Conservation (phyloP, 2,888 invertebrate species). For the Euplexia lucipara region DNA sequence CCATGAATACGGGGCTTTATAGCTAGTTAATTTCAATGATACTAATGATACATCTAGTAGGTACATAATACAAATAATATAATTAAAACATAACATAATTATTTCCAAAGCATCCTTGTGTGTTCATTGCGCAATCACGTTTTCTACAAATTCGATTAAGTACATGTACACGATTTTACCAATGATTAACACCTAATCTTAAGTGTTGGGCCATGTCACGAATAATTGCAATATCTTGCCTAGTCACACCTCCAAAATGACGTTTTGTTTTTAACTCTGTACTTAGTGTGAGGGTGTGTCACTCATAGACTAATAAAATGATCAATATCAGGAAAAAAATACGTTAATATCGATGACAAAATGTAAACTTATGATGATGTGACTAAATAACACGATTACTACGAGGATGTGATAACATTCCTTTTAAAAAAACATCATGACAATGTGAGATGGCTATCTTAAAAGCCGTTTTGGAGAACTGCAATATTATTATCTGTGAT, state of each 20-base stretch:
- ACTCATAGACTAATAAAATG: neutral
- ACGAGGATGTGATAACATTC: neutral
- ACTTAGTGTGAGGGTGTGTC: conserved; percentile 6
- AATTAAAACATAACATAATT: too few species aligned
- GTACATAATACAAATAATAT: too few species aligned
- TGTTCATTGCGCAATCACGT: too few species aligned
- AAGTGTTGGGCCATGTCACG: neutral
- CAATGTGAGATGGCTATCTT: conserved; percentile 5
- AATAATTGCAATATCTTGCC: neutral
- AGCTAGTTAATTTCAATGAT: too few species aligned
- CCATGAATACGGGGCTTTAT: too few species aligned
- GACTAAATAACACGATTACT: neutral
- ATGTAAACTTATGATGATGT: neutral
- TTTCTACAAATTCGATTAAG: neutral
- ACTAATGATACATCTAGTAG: too few species aligned
- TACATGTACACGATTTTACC: neutral
- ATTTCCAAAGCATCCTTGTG: too few species aligned
- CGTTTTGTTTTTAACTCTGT: neutral
- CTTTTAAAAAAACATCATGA: conserved; percentile 18
- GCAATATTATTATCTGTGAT: neutral
- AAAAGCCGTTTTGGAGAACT: neutral
- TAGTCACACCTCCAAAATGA: conserved; percentile 8
- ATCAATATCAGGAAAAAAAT: conserved; percentile 3
- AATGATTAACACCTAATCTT: neutral
- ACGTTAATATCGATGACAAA: neutral